Evolutionary conservation across 1,140 invertebrate species (phyloP), one percentile per base, ranked within the genome.

Genomic region (Dreissena rostriformis): DNA sequence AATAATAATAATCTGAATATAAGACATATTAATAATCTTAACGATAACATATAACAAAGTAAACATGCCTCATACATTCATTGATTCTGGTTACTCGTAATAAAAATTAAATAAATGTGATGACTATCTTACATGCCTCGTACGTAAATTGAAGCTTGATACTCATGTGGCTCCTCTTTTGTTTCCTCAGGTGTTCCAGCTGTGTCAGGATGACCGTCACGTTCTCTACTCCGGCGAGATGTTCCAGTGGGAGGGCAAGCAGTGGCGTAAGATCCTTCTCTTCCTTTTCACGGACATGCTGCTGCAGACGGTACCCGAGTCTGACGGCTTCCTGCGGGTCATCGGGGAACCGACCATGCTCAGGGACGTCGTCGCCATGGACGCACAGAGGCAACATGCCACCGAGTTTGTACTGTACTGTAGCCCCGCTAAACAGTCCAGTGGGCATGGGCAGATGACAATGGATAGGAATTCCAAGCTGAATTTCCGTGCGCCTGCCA

Each of bases 121-220:
- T 39, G 2, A 39, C 39, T 39, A 39, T 39, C 8, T 39, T 5
- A 39, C 39, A 39, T 39, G 39, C 39, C 39, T 39, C 8, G 2
- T 39, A 39, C 8, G 39, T 39, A 5, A 2, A 39, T 39, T 39
- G 8, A 39, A 5, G 39, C 39, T 39, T 2, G 39, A 2, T 5
- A 39, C 39, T 39, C 39, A 39, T 39, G 39, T 39, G 39, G 8
- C 39, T 8, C 39, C 39, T 39, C 39, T 39, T 2, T 39, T 39
- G 39, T 8, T 39, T 39, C 39, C 39, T 8, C 87, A 92, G 91
- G 84, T 88, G 26, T 91, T 92, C 74, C 90, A 92, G 67, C 79
- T 92, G 24, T 90, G 88, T 75, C 83, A 90, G 70, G 89, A 91
- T 79, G 88, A 89, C n/a, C 84, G 91, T 29, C 91, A 92, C 83